A percentile compares a stretch with the other conserved stretches of the same genome.
phyloP scores from a whole-genome alignment of 1,140 invertebrate genomes.

The Tyrophagus putrescentiae region DNA sequence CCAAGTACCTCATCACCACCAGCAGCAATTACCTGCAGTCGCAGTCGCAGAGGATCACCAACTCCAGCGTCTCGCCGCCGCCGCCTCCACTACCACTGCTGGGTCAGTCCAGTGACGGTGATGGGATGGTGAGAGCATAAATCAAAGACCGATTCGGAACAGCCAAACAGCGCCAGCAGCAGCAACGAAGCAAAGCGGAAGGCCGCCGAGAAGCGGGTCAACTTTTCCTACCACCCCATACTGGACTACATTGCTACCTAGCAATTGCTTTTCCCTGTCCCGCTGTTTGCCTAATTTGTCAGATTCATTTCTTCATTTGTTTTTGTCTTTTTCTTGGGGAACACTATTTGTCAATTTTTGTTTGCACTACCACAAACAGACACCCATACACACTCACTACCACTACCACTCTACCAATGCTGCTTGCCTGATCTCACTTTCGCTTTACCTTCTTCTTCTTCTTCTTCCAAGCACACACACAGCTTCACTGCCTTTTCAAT shows the following conservation, averaged over 20 bases:
- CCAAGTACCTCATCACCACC: neutral
- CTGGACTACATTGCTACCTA: constrained; percentile 25
- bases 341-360: too few relatives aligned
- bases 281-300: neutral
- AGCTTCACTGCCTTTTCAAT: neutral
- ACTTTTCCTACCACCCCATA: constrained; percentile 29
- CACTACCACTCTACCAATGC: too few relatives aligned
- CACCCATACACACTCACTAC: too few relatives aligned
- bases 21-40: neutral
- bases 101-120: neutral
- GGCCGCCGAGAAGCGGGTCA: constrained; percentile 22
- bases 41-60: constrained; percentile 6
- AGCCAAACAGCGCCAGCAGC: neutral
- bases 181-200: neutral
- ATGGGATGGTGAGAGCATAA: neutral
- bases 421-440: too few relatives aligned
- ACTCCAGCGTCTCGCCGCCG: constrained; percentile 9
- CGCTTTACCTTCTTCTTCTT: too few relatives aligned
- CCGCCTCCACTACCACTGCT: neutral
- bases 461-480: neutral
- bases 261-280: neutral
- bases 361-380: too few relatives aligned
- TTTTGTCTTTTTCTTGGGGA: neutral
- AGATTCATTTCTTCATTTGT: neutral
- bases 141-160: neutral